Percentiles rank a stretch among this genome's conserved stretches.
These are phyloP conservation scores for Leptopilina syphax DNA, from an alignment of 2,888 invertebrate genomes.

Conservation along the genomic window DNA sequence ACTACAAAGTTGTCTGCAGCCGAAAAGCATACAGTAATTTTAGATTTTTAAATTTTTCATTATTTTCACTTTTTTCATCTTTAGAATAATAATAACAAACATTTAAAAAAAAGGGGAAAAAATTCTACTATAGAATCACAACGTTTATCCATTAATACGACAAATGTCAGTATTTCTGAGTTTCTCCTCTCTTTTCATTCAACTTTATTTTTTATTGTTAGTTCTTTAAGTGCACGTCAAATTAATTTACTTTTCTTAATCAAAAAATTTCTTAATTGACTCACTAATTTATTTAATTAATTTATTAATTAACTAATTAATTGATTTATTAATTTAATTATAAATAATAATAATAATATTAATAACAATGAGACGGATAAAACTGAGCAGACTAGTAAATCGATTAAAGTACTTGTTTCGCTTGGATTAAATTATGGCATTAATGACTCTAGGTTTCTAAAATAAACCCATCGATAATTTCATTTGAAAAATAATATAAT, in stretches of 20 bases:
- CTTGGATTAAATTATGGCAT: constrained; percentile 1
- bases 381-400: constrained; percentile 38
- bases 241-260: neutral
- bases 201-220: neutral
- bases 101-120: neutral
- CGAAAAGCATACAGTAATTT: constrained; percentile 39
- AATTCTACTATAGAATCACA: constrained; percentile 14
- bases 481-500: constrained; percentile 19
- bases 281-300: neutral
- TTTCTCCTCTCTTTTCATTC: neutral
- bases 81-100: neutral
- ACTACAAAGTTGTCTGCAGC: constrained; percentile 32
- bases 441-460: neutral
- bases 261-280: neutral
- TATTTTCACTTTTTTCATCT: constrained; percentile 25
- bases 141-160: constrained; percentile 19
- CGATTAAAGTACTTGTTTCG: constrained; percentile 7
- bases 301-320: neutral
- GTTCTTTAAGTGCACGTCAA: constrained; percentile 10
- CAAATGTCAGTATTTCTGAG: neutral
- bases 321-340: neutral
- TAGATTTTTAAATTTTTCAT: constrained; percentile 20
- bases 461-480: neutral
- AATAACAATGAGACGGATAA: constrained; percentile 17
- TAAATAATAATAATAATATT: neutral